Percentiles rank a stretch among this genome's conserved stretches.
These are phyloP conservation scores for Agrypnia vestita DNA, from an alignment of 1,140 invertebrate genomes.

Conservation along the genomic window DNA sequence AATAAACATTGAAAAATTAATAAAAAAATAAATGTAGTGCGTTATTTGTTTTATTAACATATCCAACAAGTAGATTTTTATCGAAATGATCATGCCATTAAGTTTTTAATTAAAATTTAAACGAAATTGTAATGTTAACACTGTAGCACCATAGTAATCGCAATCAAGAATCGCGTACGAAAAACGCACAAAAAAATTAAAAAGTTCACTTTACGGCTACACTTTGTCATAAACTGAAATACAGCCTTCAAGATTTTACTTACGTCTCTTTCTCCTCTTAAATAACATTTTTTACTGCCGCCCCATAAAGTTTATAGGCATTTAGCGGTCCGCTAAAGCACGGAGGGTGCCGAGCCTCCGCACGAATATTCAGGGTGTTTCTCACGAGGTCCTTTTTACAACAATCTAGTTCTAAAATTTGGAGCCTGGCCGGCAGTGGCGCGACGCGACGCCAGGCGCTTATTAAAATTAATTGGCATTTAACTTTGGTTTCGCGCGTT, in stretches of 20 bases:
- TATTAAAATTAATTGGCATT: conserved; percentile 31
- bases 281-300: conserved; percentile 43
- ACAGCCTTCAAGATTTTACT: conserved; percentile 40
- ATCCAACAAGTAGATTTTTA: too few relatives aligned
- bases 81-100: too few relatives aligned
- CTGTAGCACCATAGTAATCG: neutral
- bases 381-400: conserved; percentile 1
- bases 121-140: too few relatives aligned
- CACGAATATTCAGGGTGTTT: neutral
- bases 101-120: too few relatives aligned
- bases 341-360: too few relatives aligned
- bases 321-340: conserved; percentile 29
- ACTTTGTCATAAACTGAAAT: conserved; percentile 46
- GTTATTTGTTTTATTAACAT: too few relatives aligned
- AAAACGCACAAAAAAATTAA: conserved; percentile 36
- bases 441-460: neutral
- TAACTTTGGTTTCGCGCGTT: neutral
- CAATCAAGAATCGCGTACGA: neutral
- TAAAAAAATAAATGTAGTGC: too few relatives aligned
- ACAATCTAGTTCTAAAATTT: conserved; percentile 23
- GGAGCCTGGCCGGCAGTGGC: neutral
- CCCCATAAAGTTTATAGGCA: conserved; percentile 38
- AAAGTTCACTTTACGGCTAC: conserved; percentile 32
- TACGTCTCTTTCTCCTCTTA: conserved; percentile 33
- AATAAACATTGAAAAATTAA: too few relatives aligned